Percentiles rank a stretch among this genome's conserved stretches.
Conservation (phyloP, 2,888 invertebrate genomes). For the Caenorhabditis zanzibari region DNA sequence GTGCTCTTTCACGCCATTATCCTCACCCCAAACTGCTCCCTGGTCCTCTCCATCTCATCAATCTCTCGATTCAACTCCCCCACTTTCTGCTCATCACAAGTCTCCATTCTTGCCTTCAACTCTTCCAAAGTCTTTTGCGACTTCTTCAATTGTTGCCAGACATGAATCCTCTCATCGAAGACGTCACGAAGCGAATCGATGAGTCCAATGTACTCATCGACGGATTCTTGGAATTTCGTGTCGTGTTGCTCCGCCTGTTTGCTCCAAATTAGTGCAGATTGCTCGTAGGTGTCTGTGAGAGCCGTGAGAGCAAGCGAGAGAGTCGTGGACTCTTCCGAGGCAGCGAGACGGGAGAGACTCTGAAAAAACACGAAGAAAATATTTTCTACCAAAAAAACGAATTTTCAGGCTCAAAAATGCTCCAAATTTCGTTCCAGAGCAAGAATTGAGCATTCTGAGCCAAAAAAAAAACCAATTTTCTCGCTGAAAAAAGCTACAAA, state of each 20-base stretch:
- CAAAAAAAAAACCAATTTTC: no score
- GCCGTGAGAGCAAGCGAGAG: background rate
- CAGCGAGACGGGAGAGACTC: background rate
- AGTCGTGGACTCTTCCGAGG: background rate
- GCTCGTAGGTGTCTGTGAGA: conserved; percentile 5
- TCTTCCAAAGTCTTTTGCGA: background rate
- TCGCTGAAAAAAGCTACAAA: no score
- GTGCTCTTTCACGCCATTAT: no score
- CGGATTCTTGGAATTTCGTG: background rate
- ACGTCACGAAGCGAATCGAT: background rate
- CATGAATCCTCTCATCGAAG: background rate
- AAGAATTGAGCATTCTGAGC: no score
- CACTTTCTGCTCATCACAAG: background rate
- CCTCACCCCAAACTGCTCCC: background rate
- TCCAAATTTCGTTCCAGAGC: background rate
- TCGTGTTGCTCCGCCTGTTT: background rate
- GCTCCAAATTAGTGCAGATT: background rate
- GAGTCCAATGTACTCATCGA: background rate
- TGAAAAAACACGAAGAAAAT: no score
- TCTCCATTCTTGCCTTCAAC: background rate
- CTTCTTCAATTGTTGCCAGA: conserved; percentile 7
- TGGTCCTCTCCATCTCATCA: background rate
- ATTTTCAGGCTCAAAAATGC: background rate
- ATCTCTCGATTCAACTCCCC: background rate
- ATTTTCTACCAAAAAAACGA: no score